Evolutionary conservation across 2,888 invertebrate species (phyloP).

Genomic region (Axea sp.): DNA sequence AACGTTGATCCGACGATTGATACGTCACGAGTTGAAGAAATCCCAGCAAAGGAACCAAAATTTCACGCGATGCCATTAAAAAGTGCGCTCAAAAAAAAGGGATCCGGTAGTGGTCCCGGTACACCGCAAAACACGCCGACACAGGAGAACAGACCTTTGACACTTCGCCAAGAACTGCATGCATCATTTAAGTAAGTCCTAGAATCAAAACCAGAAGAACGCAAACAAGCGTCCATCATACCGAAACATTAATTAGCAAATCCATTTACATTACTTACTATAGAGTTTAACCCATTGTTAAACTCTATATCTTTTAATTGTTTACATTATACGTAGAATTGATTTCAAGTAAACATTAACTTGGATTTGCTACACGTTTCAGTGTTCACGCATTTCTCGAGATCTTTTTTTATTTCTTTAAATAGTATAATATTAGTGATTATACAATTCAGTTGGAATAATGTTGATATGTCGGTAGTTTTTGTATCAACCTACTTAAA

Average conservation of each 20-base stretch:
- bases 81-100: slow-evolving; percentile 93
- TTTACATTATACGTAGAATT: too few species aligned
- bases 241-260: slow-evolving; percentile 8
- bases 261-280: too few species aligned
- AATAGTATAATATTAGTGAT: too few species aligned
- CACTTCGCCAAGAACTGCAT: slow-evolving; percentile 87
- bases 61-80: slow-evolving; percentile 95
- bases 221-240: slow-evolving; percentile 1
- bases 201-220: slow-evolving; percentile 22
- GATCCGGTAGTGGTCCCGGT: slow-evolving; percentile 83
- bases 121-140: slow-evolving; percentile 85
- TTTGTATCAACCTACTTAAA: slow-evolving; percentile 31
- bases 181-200: slow-evolving; percentile 89
- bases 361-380: too few species aligned
- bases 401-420: too few species aligned
- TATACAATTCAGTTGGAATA: neutral
- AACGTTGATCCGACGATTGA: slow-evolving; percentile 86
- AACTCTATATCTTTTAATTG: too few species aligned
- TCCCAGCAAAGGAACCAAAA: slow-evolving; percentile 94
- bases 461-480: neutral
- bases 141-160: slow-evolving; percentile 85
- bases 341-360: too few species aligned
- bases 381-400: too few species aligned
- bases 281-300: too few species aligned
- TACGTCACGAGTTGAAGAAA: slow-evolving; percentile 92